Evolutionary conservation across 2,888 invertebrate genomes (phyloP), one percentile per base, ranked within the genome.

Genomic region (Heteromurus nitidus): DNA sequence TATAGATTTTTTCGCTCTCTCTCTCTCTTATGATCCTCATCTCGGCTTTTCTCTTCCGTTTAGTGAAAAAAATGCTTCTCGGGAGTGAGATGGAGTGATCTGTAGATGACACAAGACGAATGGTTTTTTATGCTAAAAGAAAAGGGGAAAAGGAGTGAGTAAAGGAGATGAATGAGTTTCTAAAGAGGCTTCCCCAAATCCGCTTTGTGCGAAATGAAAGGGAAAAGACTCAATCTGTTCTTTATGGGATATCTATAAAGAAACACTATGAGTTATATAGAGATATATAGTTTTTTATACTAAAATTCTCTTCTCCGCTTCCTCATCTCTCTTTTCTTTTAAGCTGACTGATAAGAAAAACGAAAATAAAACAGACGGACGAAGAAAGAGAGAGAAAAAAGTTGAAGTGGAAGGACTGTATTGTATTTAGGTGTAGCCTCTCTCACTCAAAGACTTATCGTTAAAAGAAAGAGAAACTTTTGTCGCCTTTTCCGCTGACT

Each of bases 91-190:
- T 83, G 73, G 74, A 83, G 80, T 83, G 83, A 83, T 83, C 83
- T 83, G 83, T 83, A 69, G 83, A 83, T 81, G 83, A 83, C 83
- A 83, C 65, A 83, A 83, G 83, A 83, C 83, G 83, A 83, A 83
- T 83, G 83, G 83, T 62, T 77, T n/a, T n/a, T 83, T 81, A 83
- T 77, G 83, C 77, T 80, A 83, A 83, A 76, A 80, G 80, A 81
- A n/a, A n/a, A 81, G 81, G 70, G 68, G 75, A 75, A 75, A 74
- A 80, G 80, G 60, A 13, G 7, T 16, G n/a, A 30, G 68, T 74
- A 68, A n/a, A 70, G 72, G 70, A 82, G 81, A 76, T 76, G 70
- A 81, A 75, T 83, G 80, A 81, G 80, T 76, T 77, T 83, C 74
- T 77, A 76, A 77, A 83, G 74, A 77, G 77, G 82, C 69, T 73